Evolutionary conservation across 2,888 invertebrate genomes (phyloP).

Genomic region (Trilocha varians): DNA sequence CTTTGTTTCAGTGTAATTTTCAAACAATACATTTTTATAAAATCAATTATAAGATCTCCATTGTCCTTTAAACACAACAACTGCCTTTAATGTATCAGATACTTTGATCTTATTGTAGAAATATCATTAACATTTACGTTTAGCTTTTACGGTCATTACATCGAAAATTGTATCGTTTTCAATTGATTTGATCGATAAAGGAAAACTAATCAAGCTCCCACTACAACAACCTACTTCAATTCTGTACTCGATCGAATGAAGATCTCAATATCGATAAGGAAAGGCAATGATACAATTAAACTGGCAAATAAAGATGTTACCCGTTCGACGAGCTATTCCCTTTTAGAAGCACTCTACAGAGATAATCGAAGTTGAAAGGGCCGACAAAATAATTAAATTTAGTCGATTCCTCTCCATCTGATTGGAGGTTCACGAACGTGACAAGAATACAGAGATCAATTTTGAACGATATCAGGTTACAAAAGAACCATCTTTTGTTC

Average conservation of each 20-base stretch:
- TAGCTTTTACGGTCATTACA: too few relatives aligned
- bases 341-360: not conserved
- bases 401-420: constrained; percentile 14
- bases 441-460: constrained; percentile 21
- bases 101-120: too few relatives aligned
- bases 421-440: constrained; percentile 17
- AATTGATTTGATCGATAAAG: too few relatives aligned
- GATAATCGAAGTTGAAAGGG: constrained; percentile 16
- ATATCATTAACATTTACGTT: too few relatives aligned
- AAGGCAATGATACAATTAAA: not conserved
- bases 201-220: too few relatives aligned
- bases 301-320: not conserved
- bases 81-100: too few relatives aligned
- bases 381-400: constrained; percentile 27
- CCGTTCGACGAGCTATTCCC: not conserved
- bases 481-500: constrained; percentile 10
- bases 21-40: too few relatives aligned
- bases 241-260: not conserved
- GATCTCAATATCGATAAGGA: not conserved
- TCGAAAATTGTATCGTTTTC: too few relatives aligned
- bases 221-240: not conserved
- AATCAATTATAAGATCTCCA: too few relatives aligned
- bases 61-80: too few relatives aligned
- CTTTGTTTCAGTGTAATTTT: too few relatives aligned
- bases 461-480: constrained; percentile 15